Conservation (phyloP, 2,888 invertebrate genomes). For the Folsomia manolachei region DNA sequence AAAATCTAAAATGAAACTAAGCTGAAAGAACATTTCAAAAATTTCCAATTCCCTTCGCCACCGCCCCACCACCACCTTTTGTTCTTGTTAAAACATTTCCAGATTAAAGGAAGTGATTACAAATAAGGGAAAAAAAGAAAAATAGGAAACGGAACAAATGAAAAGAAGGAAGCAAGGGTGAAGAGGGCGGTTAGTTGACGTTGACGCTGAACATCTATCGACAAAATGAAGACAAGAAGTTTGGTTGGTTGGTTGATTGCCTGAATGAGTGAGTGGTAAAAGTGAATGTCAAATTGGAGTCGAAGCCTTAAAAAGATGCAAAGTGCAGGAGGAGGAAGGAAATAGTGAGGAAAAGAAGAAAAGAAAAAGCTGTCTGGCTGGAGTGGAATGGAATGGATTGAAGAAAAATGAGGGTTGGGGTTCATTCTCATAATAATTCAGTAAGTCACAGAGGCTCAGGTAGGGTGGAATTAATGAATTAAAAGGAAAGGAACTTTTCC, state of each 20-base stretch:
- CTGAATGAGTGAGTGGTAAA: not conserved
- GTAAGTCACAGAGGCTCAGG: slow-evolving; percentile 3
- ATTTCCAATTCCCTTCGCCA: not conserved
- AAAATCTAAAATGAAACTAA: not conserved
- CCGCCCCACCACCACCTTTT: not conserved
- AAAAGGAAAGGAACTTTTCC: not conserved
- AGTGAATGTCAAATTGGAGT: slow-evolving; percentile 5
- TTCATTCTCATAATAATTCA: slow-evolving; percentile 8
- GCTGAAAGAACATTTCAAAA: not conserved
- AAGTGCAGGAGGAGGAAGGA: slow-evolving; percentile 1
- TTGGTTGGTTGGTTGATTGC: too few relatives aligned
- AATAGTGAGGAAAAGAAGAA: slow-evolving; percentile 11
- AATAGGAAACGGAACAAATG: not conserved
- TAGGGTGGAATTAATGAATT: slow-evolving; percentile 16
- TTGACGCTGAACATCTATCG: not conserved
- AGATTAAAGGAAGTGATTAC: not conserved
- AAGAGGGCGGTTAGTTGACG: not conserved
- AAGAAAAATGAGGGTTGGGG: not conserved
- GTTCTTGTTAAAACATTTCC: too few relatives aligned
- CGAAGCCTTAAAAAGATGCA: not conserved
- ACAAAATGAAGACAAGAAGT: not conserved
- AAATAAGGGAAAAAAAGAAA: not conserved
- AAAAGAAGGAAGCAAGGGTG: not conserved
- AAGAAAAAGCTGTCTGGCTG: not conserved
- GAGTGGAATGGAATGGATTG: not conserved